A percentile compares a stretch with the other conserved stretches of the same genome.
phyloP scores from a whole-genome alignment of 2,797 vertebrate genomes.

The Sparidentex hasta region DNA sequence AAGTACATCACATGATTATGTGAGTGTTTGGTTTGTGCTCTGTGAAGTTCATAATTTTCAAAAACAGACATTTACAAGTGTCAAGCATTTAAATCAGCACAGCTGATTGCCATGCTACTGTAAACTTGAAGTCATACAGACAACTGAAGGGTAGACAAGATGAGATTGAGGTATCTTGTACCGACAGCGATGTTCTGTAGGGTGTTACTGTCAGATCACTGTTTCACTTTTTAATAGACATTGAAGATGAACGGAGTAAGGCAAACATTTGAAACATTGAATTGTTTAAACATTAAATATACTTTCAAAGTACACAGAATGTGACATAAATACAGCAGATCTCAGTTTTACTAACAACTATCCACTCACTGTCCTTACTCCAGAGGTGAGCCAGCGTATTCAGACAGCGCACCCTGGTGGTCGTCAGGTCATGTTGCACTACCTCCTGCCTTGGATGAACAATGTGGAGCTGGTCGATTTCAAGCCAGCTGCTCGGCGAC shows the following conservation, averaged over 20 bases:
- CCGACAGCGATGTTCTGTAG: no score
- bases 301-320: no score
- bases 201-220: no score
- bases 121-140: no score
- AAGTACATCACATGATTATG: not conserved
- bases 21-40: not conserved
- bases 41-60: not conserved
- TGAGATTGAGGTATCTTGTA: no score
- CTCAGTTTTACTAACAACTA: not conserved
- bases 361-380: not conserved
- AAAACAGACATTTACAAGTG: not conserved
- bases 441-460: constrained; percentile 99
- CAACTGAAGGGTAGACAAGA: no score
- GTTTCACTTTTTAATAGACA: not conserved
- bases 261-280: no score
- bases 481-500: constrained; percentile 88
- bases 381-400: constrained; percentile 99
- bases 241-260: no score
- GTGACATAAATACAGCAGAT: no score
- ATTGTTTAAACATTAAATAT: no score
- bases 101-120: not conserved
- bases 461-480: constrained; percentile 97
- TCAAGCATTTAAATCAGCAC: not conserved
- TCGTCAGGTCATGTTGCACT: constrained; percentile 98
- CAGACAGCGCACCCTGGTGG: constrained; percentile 97